A percentile compares a stretch with the other conserved stretches of the same genome.
phyloP scores from a whole-genome alignment of 2,113 vertebrate genomes.

The Peromyscus maniculatus region DNA sequence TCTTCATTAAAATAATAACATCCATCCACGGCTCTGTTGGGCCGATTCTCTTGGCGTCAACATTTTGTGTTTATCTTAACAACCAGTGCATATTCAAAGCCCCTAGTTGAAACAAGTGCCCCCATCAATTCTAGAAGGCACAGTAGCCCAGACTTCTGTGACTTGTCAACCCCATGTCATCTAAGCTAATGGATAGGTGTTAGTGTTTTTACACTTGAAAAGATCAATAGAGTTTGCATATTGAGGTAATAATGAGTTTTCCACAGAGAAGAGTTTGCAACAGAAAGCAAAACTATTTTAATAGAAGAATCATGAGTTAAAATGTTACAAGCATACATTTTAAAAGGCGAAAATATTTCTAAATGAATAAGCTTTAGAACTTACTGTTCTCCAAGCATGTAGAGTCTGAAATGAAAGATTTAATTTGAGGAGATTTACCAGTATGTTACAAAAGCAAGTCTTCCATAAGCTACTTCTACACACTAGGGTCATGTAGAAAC shows the following conservation, averaged over 20 bases:
- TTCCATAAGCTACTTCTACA: background rate
- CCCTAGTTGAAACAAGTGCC: conserved; percentile 20
- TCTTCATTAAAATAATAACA: conserved; percentile 95
- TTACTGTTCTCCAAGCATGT: background rate
- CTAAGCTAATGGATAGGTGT: conserved; percentile 77
- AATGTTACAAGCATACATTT: background rate
- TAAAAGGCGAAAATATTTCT: background rate
- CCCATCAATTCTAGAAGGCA: conserved; percentile 82
- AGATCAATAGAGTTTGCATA: conserved; percentile 22
- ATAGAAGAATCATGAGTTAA: conserved; percentile 10
- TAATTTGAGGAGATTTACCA: background rate
- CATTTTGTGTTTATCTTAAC: conserved; percentile 92
- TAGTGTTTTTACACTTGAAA: conserved; percentile 65
- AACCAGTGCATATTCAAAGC: conserved; percentile 85
- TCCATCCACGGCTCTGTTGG: conserved; percentile 89
- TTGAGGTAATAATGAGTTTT: conserved; percentile 33
- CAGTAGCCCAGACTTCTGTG: conserved; percentile 82
- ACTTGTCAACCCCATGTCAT: conserved; percentile 80
- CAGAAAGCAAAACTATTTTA: conserved; percentile 6
- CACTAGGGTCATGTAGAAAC: conserved; percentile 6
- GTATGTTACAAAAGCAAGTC: background rate
- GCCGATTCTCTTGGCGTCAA: conserved; percentile 87
- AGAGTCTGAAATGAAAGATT: background rate
- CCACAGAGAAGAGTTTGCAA: conserved; percentile 38
- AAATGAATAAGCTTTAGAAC: background rate